Conservation (phyloP, 2,797 vertebrate genomes). For the Novumbra hubbsi region DNA sequence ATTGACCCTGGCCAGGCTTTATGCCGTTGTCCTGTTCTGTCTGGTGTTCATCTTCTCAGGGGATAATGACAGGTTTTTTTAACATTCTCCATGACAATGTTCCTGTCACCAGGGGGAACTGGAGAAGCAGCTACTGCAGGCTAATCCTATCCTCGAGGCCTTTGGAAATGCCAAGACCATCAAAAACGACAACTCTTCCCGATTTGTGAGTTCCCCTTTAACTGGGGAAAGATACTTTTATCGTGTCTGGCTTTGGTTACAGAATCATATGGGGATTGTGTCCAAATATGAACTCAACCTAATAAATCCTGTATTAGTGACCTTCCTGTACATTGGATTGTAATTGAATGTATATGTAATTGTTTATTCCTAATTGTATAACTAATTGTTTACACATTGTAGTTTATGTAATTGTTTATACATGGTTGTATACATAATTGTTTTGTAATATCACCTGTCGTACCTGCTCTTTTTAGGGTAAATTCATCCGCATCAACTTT, state of each 20-base stretch:
- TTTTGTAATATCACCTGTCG: background rate
- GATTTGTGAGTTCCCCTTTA: constrained; percentile 86
- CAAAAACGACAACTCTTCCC: constrained; percentile 97
- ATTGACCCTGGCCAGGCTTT: background rate
- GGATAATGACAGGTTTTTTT: background rate
- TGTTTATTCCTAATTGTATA: no score
- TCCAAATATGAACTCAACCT: background rate
- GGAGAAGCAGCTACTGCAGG: constrained; percentile 97
- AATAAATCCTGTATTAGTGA: no score
- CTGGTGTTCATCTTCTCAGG: background rate
- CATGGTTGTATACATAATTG: background rate
- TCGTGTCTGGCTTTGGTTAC: background rate
- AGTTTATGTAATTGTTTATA: no score
- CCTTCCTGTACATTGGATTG: no score
- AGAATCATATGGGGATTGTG: background rate
- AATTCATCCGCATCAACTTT: constrained; percentile 98
- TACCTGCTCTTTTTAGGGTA: constrained; percentile 76
- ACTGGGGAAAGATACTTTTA: background rate
- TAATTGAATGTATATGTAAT: background rate
- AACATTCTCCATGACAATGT: constrained; percentile 36
- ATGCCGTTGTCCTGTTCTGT: background rate
- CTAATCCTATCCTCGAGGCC: constrained; percentile 96
- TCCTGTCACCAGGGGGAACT: constrained; percentile 88
- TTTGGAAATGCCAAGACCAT: constrained; percentile 98
- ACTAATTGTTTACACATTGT: no score